Conservation (phyloP, 1,140 invertebrate genomes). For the Pachyrhynchus sulphureomaculatus region DNA sequence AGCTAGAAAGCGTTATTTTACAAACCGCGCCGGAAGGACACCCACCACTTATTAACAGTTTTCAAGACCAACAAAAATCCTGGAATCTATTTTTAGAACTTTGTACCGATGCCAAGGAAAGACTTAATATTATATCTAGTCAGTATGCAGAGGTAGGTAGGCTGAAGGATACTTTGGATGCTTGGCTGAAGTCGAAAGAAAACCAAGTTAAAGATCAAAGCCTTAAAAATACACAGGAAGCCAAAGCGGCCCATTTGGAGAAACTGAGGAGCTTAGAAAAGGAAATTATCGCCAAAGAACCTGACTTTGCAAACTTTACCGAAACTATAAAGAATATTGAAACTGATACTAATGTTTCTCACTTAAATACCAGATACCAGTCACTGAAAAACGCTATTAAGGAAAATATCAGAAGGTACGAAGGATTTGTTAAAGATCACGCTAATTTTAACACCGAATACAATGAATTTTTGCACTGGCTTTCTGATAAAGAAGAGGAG, state of each 20-base stretch:
- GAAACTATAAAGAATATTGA: constrained; percentile 72
- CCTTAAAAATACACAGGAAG: constrained; percentile 79
- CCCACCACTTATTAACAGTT: constrained; percentile 68
- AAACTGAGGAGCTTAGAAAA: constrained; percentile 74
- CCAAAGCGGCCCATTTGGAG: constrained; percentile 78
- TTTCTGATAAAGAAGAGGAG: constrained; percentile 69
- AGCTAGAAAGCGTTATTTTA: constrained; percentile 70
- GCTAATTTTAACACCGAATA: constrained; percentile 78
- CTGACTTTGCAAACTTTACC: constrained; percentile 69
- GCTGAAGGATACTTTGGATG: constrained; percentile 71
- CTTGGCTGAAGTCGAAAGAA: constrained; percentile 85
- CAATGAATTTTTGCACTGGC: constrained; percentile 71
- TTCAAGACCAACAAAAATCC: constrained; percentile 71
- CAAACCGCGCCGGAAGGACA: constrained; percentile 82
- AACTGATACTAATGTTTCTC: constrained; percentile 77
- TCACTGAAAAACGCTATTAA: constrained; percentile 79
- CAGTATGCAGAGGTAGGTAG: constrained; percentile 80
- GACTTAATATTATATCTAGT: constrained; percentile 69
- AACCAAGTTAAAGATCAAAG: constrained; percentile 84
- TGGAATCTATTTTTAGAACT: constrained; percentile 78
- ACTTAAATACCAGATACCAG: constrained; percentile 82
- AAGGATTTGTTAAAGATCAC: constrained; percentile 84
- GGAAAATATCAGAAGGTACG: constrained; percentile 76
- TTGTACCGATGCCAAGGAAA: constrained; percentile 66
- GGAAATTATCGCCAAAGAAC: constrained; percentile 70